phyloP scores from a whole-genome alignment of 1,140 invertebrate genomes.

The Platyscapa corneri region DNA sequence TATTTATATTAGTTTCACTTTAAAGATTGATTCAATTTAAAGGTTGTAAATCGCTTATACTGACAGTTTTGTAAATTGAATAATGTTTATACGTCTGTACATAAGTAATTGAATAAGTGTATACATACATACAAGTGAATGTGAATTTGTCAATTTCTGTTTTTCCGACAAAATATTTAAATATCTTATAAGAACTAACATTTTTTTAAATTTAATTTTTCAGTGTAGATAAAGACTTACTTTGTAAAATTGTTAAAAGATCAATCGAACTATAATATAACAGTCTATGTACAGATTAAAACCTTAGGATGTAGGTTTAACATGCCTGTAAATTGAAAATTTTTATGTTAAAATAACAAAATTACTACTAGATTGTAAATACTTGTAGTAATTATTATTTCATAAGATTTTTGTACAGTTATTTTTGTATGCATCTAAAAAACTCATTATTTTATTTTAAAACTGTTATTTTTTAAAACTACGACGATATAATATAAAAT shows the following conservation, averaged over 20 bases:
- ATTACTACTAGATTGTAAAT: slow-evolving; percentile 52
- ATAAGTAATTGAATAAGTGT: slow-evolving; percentile 37
- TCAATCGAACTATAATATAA: slow-evolving; percentile 45
- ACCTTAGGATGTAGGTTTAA: slow-evolving; percentile 51
- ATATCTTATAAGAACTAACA: not conserved
- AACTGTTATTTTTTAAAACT: slow-evolving; percentile 40
- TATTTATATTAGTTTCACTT: not conserved
- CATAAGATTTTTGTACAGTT: slow-evolving; percentile 50
- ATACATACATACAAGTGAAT: slow-evolving; percentile 26
- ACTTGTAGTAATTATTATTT: slow-evolving; percentile 48
- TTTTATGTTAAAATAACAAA: slow-evolving; percentile 33
- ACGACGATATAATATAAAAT: slow-evolving; percentile 19
- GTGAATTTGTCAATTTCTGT: slow-evolving; percentile 9
- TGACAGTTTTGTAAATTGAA: slow-evolving; percentile 2
- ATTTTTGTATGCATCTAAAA: slow-evolving; percentile 45
- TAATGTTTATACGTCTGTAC: slow-evolving; percentile 39
- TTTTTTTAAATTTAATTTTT: slow-evolving; percentile 25
- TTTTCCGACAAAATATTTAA: slow-evolving; percentile 5
- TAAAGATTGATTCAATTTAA: not conserved
- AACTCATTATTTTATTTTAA: slow-evolving; percentile 22
- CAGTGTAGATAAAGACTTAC: slow-evolving; percentile 25
- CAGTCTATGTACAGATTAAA: slow-evolving; percentile 56
- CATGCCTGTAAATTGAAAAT: slow-evolving; percentile 43
- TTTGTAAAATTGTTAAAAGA: slow-evolving; percentile 43
- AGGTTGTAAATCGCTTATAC: not conserved